Base-by-base conservation (phyloP, 2,797 vertebrate genomes). In the Gorsachius magnificus region DNA sequence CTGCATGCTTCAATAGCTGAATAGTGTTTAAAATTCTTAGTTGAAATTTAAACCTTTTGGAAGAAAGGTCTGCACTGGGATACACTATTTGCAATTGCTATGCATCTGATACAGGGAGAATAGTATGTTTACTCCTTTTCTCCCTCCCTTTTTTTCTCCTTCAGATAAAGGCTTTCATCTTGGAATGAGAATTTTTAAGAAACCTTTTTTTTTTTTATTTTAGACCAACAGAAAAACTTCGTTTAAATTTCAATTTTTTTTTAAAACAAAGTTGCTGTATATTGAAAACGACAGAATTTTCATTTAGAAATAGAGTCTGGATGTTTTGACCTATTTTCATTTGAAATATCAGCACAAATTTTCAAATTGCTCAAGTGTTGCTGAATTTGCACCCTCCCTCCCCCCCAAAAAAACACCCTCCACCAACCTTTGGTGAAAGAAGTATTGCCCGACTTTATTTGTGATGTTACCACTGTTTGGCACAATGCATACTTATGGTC, bases 151-250 rank as follows among this genome's bases (percentile, higher is more conserved):
- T 12, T 54, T 63, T 3, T 11, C 38, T 45, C 13, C 13, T 71
- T 64, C 58, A 86, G 22, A 64, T 43, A 57, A 78, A 58, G 31
- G 5, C 29, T 70, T 77, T 85, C 21, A 77, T 48, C 53, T 36
- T 48, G 9, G 10, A 81, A 82, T 33, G 2, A 21, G 4, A 83
- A 16, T 22, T 46, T 8, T 9, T 9, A 14, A 8, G 25, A 78
- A 61, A 18, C 1, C 0, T 1, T n/a, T 45, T 53, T 35, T 35
- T 6, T 63, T 51, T 18, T 1, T 12, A 16, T 53, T 82, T 89
- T 29, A 61, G 33, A 65, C 16, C 20, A 72, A 50, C 5, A 66
- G 20, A 57, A 86, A 83, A 77, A 29, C 3, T 11, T 54, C 1
- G 29, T 54, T 51, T 79, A 60, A 20, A 12, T 11, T 76, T 29